A percentile compares a stretch with the other conserved stretches of the same genome.
phyloP scores from a whole-genome alignment of 1,140 invertebrate genomes.

The Wiebesia pumilae region DNA sequence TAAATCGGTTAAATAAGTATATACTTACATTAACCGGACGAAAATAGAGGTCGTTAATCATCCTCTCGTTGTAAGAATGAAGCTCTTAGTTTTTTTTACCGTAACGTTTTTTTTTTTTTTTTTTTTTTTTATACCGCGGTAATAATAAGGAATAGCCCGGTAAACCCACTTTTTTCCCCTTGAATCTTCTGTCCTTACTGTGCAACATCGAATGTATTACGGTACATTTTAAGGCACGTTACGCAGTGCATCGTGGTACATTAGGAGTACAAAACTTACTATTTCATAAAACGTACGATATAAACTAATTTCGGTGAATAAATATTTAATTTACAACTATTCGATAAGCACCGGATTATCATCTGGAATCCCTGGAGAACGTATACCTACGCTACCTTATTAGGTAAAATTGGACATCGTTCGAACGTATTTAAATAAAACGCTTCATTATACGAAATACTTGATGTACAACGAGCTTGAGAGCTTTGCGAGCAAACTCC shows the following conservation, averaged over 20 bases:
- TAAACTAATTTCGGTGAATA: neutral
- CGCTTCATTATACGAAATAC: neutral
- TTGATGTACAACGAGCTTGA: neutral
- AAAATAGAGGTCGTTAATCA: neutral
- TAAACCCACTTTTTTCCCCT: no score
- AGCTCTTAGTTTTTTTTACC: no score
- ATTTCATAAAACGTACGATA: neutral
- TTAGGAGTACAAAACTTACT: neutral
- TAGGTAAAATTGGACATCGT: neutral
- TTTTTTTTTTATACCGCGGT: no score
- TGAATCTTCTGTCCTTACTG: no score
- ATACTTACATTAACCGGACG: neutral
- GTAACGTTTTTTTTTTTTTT: no score
- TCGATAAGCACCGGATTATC: neutral
- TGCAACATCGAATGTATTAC: no score
- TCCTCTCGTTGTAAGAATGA: neutral
- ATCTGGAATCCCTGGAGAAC: neutral
- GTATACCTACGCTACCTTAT: neutral
- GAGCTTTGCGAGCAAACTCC: constrained; percentile 16
- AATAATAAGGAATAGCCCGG: no score
- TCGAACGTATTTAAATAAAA: constrained; percentile 6
- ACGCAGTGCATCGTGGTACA: no score
- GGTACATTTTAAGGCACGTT: no score
- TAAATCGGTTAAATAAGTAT: neutral
- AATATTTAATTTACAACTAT: neutral